Evolutionary conservation across 1,140 invertebrate genomes (phyloP).

Genomic region (Tetramorium alpestre): DNA sequence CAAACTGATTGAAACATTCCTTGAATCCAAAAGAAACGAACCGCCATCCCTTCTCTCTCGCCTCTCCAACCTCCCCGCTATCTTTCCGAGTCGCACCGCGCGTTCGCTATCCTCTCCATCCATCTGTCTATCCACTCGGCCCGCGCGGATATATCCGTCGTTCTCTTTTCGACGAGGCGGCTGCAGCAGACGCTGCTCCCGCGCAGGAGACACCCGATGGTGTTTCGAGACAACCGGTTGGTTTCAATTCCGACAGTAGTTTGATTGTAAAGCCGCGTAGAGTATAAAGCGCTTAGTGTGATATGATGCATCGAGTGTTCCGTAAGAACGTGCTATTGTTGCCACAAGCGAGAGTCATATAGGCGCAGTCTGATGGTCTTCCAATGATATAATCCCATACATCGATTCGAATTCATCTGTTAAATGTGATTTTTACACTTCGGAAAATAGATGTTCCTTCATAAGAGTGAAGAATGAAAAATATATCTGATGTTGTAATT

Average conservation of each 20-base stretch:
- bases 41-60: constrained; percentile 69
- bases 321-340: constrained; percentile 36
- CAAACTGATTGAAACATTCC: constrained; percentile 87
- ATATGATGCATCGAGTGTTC: constrained; percentile 39
- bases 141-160: constrained; percentile 43
- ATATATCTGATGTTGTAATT: too few species aligned
- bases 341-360: constrained; percentile 31
- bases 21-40: constrained; percentile 87
- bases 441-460: not conserved
- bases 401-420: not conserved
- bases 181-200: constrained; percentile 1
- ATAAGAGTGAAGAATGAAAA: too few species aligned
- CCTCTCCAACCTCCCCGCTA: constrained; percentile 39
- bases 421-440: not conserved
- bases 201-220: constrained; percentile 46
- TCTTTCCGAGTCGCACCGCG: constrained; percentile 60
- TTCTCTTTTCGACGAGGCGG: constrained; percentile 46
- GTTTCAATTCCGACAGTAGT: constrained; percentile 56
- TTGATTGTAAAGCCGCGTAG: constrained; percentile 46
- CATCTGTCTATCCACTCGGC: constrained; percentile 61
- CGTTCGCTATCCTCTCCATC: constrained; percentile 60
- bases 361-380: not conserved
- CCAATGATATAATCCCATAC: not conserved
- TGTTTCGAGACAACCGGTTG: constrained; percentile 57
- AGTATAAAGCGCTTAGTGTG: constrained; percentile 53